Conservation (phyloP, 1,140 invertebrate species). For the Tetragonula clypearis region DNA sequence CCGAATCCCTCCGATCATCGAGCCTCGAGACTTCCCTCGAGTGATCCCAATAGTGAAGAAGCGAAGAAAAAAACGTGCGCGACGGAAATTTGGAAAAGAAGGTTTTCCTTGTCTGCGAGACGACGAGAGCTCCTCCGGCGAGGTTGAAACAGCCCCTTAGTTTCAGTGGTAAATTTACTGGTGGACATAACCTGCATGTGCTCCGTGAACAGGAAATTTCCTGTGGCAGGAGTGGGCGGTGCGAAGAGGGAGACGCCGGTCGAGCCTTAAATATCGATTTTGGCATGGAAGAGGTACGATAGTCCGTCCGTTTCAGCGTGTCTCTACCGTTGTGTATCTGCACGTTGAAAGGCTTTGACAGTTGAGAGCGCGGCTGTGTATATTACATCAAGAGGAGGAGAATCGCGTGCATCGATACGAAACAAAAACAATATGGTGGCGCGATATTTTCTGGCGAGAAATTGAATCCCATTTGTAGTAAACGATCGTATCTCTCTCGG, state of each 20-base stretch:
- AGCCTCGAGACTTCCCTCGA: constrained; percentile 37
- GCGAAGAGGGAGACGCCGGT: constrained; percentile 64
- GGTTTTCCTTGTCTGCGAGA: not conserved
- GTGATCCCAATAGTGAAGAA: constrained; percentile 27
- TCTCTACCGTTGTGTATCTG: constrained; percentile 41
- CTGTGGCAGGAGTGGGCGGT: constrained; percentile 54
- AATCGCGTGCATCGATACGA: constrained; percentile 25
- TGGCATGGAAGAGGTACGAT: constrained; percentile 64
- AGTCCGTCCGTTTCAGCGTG: constrained; percentile 50
- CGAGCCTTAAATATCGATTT: constrained; percentile 77
- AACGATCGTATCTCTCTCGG: not conserved
- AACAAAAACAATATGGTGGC: constrained; percentile 50
- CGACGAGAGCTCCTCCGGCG: not conserved
- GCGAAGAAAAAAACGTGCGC: not conserved
- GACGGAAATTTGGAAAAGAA: constrained; percentile 14
- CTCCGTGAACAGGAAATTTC: constrained; percentile 37
- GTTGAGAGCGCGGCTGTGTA: constrained; percentile 22
- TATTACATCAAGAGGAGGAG: constrained; percentile 26
- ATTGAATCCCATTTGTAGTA: constrained; percentile 20
- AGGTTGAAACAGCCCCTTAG: not conserved
- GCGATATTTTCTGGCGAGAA: constrained; percentile 21
- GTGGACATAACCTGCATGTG: constrained; percentile 44
- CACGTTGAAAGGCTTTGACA: constrained; percentile 43
- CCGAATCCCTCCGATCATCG: constrained; percentile 57
- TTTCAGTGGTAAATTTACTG: constrained; percentile 5